Evolutionary conservation across 2,888 invertebrate species (phyloP), one percentile per base, ranked within the genome.

Genomic region (Melinopterus prodromus): DNA sequence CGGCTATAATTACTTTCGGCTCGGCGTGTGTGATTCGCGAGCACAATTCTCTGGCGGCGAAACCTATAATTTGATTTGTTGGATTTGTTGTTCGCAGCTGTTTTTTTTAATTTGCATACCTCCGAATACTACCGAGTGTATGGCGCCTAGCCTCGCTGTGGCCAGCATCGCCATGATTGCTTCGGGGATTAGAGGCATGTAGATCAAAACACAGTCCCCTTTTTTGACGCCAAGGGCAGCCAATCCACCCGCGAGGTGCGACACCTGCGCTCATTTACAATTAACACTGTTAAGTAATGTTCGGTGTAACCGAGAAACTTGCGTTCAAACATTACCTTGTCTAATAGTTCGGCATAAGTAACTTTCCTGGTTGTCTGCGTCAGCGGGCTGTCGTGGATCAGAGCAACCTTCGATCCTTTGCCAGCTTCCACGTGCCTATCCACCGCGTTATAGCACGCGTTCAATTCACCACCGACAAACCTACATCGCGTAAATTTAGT

Each of bases 81-180:
- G 77, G 71, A 78, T 26, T 26, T 26, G 26, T 26, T 26, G 15
- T 69, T 69, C 26, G 0, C 15, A 15, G 6, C 53, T 74, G 35
- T 16, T 15, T 74, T 26, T 74, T 71, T 78, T 7, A 9, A 38
- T 72, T 70, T 78, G 83, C 84, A 88, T 88, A 94, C 96, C 97
- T 87, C 98, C 98, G 90, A 98, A 98, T 0, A 98, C 98, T 0
- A 98, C 95, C 0, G 97, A 97, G 87, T 98, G 98, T n/a, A 97
- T 92, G 2, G 97, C 98, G 0, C 98, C 98, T 9, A 98, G 90
- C 74, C 98, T 91, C 69, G 94, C 96, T 1, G 95, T 94, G 0
- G 98, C 98, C 85, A 98, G 88, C 95, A 98, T 98, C 0, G 97
- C 94, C 77, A 97, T 92, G 74, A 98, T 92, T 0, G 97, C 95